A percentile compares a stretch with the other conserved stretches of the same genome.
These are phyloP conservation scores for Ladona fulva DNA, from an alignment of 1,140 invertebrate species.

Conservation along the genomic window DNA sequence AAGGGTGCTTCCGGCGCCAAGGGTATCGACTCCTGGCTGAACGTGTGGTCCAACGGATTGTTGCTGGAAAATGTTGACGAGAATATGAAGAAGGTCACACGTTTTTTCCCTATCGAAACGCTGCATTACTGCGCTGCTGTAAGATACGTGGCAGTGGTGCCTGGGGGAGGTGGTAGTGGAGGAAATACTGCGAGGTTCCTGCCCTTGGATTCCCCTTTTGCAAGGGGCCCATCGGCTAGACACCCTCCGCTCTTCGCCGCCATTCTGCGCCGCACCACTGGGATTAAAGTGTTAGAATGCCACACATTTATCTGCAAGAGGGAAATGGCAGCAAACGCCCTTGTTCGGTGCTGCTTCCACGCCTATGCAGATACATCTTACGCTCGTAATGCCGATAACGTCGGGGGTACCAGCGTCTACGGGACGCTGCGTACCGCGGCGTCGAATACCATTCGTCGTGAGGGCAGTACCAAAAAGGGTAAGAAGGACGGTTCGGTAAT, in stretches of 20 bases:
- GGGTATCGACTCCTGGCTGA: constrained; percentile 95
- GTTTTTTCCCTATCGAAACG: constrained; percentile 95
- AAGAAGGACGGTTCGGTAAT: constrained; percentile 22
- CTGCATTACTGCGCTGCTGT: constrained; percentile 97
- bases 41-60: constrained; percentile 94
- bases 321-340: constrained; percentile 87
- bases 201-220: constrained; percentile 92
- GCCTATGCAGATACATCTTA: constrained; percentile 90
- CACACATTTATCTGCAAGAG: constrained; percentile 97
- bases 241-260: constrained; percentile 96
- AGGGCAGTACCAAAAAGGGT: neutral
- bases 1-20: constrained; percentile 73
- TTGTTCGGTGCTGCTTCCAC: constrained; percentile 90
- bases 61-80: constrained; percentile 95
- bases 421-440: constrained; percentile 32
- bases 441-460: neutral
- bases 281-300: constrained; percentile 98
- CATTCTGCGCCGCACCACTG: constrained; percentile 86
- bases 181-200: constrained; percentile 70
- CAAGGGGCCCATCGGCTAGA: constrained; percentile 70
- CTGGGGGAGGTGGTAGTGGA: constrained; percentile 39
- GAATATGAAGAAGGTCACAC: constrained; percentile 83
- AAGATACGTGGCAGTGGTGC: constrained; percentile 52
- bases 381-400: constrained; percentile 48
- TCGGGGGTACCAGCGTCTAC: constrained; percentile 38